phyloP scores from a whole-genome alignment of 2,797 vertebrate species.

The Leuciscus waleckii region DNA sequence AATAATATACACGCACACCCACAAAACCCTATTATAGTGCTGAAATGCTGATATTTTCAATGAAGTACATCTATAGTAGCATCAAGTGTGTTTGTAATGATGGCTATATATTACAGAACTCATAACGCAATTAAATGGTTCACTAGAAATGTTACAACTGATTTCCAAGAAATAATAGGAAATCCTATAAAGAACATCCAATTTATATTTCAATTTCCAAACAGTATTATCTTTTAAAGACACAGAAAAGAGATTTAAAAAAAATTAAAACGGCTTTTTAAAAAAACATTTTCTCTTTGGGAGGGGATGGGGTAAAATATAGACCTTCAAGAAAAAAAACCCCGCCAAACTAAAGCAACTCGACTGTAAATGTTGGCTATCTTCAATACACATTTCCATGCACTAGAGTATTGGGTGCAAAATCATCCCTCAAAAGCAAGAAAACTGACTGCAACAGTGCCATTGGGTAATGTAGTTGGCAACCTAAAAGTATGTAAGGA shows the following conservation, averaged over 20 bases:
- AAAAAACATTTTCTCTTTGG: slow-evolving; percentile 72
- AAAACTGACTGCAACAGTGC: slow-evolving; percentile 16
- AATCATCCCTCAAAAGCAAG: slow-evolving; percentile 8
- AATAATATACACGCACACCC: background rate
- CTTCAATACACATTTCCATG: slow-evolving; percentile 73
- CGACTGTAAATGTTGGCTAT: slow-evolving; percentile 64
- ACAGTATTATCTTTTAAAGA: slow-evolving; percentile 58
- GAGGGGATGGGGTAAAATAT: slow-evolving; percentile 50
- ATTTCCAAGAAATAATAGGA: slow-evolving; percentile 54
- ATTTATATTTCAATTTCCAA: slow-evolving; percentile 71
- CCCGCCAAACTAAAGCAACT: slow-evolving; percentile 65
- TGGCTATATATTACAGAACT: slow-evolving; percentile 68
- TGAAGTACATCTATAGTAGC: slow-evolving; percentile 39
- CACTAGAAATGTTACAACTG: slow-evolving; percentile 66
- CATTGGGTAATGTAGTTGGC: slow-evolving; percentile 33
- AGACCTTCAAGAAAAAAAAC: slow-evolving; percentile 53
- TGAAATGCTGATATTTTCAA: slow-evolving; percentile 33
- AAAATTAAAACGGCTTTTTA: slow-evolving; percentile 71
- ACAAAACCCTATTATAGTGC: slow-evolving; percentile 20
- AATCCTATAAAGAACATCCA: slow-evolving; percentile 72
- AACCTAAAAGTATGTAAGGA: slow-evolving; percentile 15
- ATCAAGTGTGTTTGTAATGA: slow-evolving; percentile 70
- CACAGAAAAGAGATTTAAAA: slow-evolving; percentile 66
- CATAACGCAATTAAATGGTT: slow-evolving; percentile 74
- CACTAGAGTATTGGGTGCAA: slow-evolving; percentile 58